Percentiles rank a stretch among this genome's conserved stretches.
phyloP scores from a whole-genome alignment of 2,113 vertebrate species.

The Tamias sibiricus region DNA sequence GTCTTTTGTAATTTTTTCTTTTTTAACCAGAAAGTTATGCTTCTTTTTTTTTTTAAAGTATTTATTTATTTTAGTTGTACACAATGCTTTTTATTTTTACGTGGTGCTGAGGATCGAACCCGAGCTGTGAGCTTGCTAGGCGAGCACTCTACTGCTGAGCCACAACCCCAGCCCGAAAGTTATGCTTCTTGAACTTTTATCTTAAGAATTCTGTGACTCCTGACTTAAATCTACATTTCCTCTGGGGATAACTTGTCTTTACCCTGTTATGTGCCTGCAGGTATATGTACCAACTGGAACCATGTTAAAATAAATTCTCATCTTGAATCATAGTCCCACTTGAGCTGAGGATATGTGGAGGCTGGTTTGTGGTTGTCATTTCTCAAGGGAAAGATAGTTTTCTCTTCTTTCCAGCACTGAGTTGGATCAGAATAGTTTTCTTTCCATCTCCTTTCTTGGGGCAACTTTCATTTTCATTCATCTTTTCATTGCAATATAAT shows the following conservation, averaged over 20 bases:
- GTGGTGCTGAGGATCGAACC: too few species aligned
- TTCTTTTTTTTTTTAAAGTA: too few species aligned
- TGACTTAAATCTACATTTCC: conserved; percentile 4
- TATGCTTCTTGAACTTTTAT: conserved; percentile 4
- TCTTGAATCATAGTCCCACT: background rate
- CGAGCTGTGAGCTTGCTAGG: too few species aligned
- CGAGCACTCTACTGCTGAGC: too few species aligned
- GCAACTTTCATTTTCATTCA: background rate
- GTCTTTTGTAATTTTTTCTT: background rate
- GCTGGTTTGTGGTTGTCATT: background rate
- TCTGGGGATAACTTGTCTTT: background rate
- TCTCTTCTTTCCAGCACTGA: background rate
- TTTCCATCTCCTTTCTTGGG: background rate
- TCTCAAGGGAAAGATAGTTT: background rate
- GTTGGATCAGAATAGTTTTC: background rate
- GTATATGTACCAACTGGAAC: background rate
- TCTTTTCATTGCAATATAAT: background rate
- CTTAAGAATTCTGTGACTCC: background rate
- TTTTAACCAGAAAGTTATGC: background rate
- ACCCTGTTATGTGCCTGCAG: background rate
- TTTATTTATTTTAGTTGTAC: too few species aligned
- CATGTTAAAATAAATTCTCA: background rate
- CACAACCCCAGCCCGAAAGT: too few species aligned
- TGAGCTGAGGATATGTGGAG: background rate
- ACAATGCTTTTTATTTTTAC: too few species aligned